Conservation (phyloP, 1,140 invertebrate genomes). For the Euura lappo region DNA sequence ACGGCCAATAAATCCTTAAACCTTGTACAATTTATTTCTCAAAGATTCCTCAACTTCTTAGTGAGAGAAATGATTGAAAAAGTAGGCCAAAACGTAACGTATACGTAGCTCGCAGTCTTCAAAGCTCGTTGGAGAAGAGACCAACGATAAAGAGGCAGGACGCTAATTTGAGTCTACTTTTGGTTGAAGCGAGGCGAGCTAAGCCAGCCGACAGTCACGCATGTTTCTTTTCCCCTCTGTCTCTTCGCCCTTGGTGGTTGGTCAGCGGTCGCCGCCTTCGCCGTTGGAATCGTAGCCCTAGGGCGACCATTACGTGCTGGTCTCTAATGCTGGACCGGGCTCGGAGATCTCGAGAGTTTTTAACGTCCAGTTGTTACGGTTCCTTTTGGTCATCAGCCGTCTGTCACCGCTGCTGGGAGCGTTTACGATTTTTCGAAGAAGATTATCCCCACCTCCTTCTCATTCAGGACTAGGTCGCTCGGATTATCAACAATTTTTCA, state of each 20-base stretch:
- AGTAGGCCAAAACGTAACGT: background rate
- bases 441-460: background rate
- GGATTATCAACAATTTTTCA: no score
- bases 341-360: constrained; percentile 34
- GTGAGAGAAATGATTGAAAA: no score
- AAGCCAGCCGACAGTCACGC: background rate
- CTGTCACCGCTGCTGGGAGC: background rate
- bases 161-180: constrained; percentile 13
- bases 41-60: no score
- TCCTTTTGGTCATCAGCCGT: constrained; percentile 37
- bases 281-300: background rate
- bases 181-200: background rate
- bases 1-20: no score
- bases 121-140: background rate
- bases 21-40: no score
- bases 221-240: background rate
- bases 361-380: constrained; percentile 26
- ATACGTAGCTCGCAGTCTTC: background rate
- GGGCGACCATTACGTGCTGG: constrained; percentile 34
- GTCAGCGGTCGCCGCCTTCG: background rate
- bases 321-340: constrained; percentile 34
- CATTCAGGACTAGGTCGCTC: no score
- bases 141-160: background rate
- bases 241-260: constrained; percentile 10
- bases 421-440: constrained; percentile 1